These are phyloP conservation scores for Acrocera orbiculus DNA, from an alignment of 2,888 invertebrate species.

Conservation along the genomic window DNA sequence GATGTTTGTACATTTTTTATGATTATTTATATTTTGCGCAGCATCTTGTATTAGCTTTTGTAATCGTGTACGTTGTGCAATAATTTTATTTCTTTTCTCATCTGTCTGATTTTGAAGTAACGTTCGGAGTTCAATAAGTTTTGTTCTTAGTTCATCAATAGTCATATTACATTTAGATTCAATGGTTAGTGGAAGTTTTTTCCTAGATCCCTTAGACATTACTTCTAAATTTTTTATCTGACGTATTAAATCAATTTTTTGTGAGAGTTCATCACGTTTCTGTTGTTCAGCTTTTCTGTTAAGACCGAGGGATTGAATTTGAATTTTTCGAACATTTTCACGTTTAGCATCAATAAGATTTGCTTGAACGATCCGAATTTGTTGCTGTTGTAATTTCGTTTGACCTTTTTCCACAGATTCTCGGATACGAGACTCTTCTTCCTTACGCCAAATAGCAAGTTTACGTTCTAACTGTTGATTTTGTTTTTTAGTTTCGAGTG, in stretches of 20 bases:
- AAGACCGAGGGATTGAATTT: conserved; percentile 3
- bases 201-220: background rate
- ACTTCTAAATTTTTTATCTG: conserved; percentile 10
- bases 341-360: conserved; percentile 2
- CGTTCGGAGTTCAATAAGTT: conserved; percentile 6
- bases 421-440: conserved; percentile 21
- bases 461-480: conserved; percentile 33
- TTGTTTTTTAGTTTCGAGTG: conserved; percentile 32
- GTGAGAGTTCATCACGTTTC: conserved; percentile 6
- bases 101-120: conserved; percentile 6
- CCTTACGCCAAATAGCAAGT: conserved; percentile 35
- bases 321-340: conserved; percentile 3
- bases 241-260: conserved; percentile 8
- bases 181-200: background rate
- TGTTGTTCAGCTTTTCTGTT: background rate
- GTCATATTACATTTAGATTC: conserved; percentile 4
- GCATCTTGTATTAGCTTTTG: conserved; percentile 5
- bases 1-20: too few species aligned
- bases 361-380: conserved; percentile 1
- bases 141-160: conserved; percentile 4
- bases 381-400: background rate
- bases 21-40: too few species aligned
- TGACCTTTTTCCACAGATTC: conserved; percentile 4
- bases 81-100: conserved; percentile 7
- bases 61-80: conserved; percentile 5